phyloP scores from a whole-genome alignment of 2,113 vertebrate species.

The Lophura nycthemera region DNA sequence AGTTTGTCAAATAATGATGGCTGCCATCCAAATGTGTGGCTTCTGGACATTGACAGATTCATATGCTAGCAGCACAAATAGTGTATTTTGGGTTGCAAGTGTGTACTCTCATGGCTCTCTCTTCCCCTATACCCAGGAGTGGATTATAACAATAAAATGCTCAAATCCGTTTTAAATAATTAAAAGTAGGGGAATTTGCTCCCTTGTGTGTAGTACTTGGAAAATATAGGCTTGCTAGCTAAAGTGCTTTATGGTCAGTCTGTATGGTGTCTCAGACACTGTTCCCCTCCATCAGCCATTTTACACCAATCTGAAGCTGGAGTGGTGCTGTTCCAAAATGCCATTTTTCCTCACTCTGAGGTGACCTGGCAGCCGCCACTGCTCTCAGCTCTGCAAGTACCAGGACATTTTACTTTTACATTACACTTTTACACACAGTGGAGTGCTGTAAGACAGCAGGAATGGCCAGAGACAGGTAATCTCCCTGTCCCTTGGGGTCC shows the following conservation, averaged over 20 bases:
- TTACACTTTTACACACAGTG: neutral
- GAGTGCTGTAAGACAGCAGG: accelerated
- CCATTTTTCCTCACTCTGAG: neutral
- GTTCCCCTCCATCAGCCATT: accelerated
- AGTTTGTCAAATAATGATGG: neutral
- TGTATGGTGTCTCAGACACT: neutral
- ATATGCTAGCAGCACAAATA: neutral
- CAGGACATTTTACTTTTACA: neutral
- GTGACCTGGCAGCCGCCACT: neutral
- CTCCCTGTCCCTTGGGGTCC: neutral
- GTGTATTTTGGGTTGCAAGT: neutral
- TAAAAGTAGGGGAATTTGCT: neutral
- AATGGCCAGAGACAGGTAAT: neutral
- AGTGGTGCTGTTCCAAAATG: neutral
- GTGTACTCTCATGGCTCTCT: neutral
- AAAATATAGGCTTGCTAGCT: neutral
- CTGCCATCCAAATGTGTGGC: neutral
- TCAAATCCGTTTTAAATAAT: neutral
- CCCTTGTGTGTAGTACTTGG: neutral
- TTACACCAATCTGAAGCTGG: neutral
- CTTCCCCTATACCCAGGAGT: neutral
- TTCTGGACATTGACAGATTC: neutral
- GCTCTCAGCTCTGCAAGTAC: neutral
- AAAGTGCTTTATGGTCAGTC: neutral
- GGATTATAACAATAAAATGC: neutral